Base-by-base conservation (phyloP, 2,888 invertebrate genomes). In the Acrocera orbiculus region DNA sequence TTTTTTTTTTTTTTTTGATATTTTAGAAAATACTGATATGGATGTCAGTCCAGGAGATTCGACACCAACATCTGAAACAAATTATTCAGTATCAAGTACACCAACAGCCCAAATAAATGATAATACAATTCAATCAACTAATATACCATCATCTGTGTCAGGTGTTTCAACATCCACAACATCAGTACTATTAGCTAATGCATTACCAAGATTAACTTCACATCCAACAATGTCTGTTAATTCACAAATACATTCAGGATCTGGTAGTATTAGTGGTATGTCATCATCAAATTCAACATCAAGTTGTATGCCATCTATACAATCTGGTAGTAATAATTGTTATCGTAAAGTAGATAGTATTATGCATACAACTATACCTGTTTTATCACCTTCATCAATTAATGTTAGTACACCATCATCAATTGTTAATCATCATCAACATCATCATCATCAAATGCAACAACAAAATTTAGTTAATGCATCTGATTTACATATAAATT, bases 31-130 rank as follows among this genome's bases (percentile, higher is more conserved):
- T 49, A 81, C 87, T 60, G 90, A 90, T 52, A 89, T 90, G 89
- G 90, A 92, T 53, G 89, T 90, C 52, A 90, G 89, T 38, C 87
- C 87, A 11, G 83, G 82, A 46, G 76, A 83, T 52, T 86, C 85
- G 53, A 86, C 85, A 41, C 85, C 85, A 24, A 75, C 83, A 36
- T 83, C 83, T 16, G 85, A 85, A 61, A 73, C 77, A 42, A 75
- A 77, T 39, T 78, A 77, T 47, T 56, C 59, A 32, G 42, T 60
- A 35, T 57, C 57, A 40, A 58, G 59, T 36, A 60, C 61, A 38
- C 60, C 61, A 32, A 48, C 56, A 38, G 54, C 52, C 35, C 48
- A 51, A 35, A 35, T 42, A 32, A 46, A 44, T 35, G 44, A 45
- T 23, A 29, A 16, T 8, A 31, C 36, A 34, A 39, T 39, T 35